phyloP scores from a whole-genome alignment of 1,140 invertebrate species.

The Drosophila arizonae region DNA sequence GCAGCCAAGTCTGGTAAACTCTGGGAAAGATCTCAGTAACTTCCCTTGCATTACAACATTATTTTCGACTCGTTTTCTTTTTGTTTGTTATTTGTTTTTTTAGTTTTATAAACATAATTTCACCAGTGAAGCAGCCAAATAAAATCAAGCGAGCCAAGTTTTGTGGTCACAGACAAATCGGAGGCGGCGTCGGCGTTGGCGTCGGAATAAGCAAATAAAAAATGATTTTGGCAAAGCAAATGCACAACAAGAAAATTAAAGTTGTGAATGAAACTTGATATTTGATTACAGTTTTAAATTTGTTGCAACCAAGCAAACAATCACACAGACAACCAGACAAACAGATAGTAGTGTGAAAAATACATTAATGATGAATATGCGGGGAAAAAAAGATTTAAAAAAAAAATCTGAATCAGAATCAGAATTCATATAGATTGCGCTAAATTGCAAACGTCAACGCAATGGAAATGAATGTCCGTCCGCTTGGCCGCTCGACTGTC shows the following conservation, averaged over 20 bases:
- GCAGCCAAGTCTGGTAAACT: slow-evolving; percentile 58
- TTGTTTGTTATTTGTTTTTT: slow-evolving; percentile 13
- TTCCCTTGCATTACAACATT: slow-evolving; percentile 23
- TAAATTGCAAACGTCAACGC: slow-evolving; percentile 49
- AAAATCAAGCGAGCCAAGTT: slow-evolving; percentile 36
- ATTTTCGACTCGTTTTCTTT: slow-evolving; percentile 25
- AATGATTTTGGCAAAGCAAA: not conserved
- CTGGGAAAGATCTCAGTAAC: slow-evolving; percentile 13
- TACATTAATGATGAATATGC: slow-evolving; percentile 18
- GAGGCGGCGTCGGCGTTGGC: slow-evolving; percentile 23
- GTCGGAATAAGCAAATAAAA: slow-evolving; percentile 23
- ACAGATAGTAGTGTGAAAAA: not conserved
- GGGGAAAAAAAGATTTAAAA: not conserved
- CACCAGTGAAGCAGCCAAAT: slow-evolving; percentile 33
- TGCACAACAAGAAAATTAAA: slow-evolving; percentile 46
- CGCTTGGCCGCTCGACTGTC: not conserved
- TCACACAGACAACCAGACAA: not conserved
- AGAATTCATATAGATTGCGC: slow-evolving; percentile 43
- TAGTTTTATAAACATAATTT: slow-evolving; percentile 30
- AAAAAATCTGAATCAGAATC: not conserved
- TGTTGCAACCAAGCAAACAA: slow-evolving; percentile 38
- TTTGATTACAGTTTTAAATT: slow-evolving; percentile 67
- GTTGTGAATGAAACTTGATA: slow-evolving; percentile 65
- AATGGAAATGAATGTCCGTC: slow-evolving; percentile 37
- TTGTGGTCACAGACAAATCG: slow-evolving; percentile 66